Base-by-base conservation (phyloP, 2,113 vertebrate species). In the Eubucco bourcierii region DNA sequence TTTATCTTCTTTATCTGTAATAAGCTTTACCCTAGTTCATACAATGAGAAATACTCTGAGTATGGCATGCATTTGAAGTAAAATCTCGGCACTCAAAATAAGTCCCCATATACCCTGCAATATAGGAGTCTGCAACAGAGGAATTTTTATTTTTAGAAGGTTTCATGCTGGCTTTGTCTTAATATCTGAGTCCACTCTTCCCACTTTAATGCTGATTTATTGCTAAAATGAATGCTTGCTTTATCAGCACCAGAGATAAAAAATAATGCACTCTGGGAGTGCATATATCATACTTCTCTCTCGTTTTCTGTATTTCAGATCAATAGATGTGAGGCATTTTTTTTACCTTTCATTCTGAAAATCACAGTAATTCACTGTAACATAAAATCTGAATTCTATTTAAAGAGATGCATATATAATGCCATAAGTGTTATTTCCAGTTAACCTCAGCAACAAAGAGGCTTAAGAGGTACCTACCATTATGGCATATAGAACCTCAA, bases 171-270 rank as follows among this genome's bases (percentile, higher is more conserved):
- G 47, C 59, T 91, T 93, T 96, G 41, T 92, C 94, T 91, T 84
- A 95, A 86, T 92, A 95, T 74, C n/a, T 37, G 44, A 81, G 63
- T 52, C 74, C 70, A 91, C 92, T 94, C 78, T 91, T 88, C 39
- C 61, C 53, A 81, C 58, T 82, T 88, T 75, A 74, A 90, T 75
- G 52, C 56, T 93, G 77, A 94, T 95, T 95, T 94, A 92, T 94
- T 89, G 59, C 81, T 81, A 80, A 91, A 90, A 88, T 84, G 60
- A 84, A 16, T 76, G 18, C 20, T 93, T 93, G 68, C 64, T 80
- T 93, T 91, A 95, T 94, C 85, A 90, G 81, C 78, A 93, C 59
- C 2, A 5, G 34, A 82, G 71, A 83, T 78, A 80, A 87, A 93
- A 94, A 96, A 91, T 72, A 95, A 93, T 66, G 52, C 33, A 59